phyloP scores from a whole-genome alignment of 2,888 invertebrate species.

The Rhagonycha lutea region DNA sequence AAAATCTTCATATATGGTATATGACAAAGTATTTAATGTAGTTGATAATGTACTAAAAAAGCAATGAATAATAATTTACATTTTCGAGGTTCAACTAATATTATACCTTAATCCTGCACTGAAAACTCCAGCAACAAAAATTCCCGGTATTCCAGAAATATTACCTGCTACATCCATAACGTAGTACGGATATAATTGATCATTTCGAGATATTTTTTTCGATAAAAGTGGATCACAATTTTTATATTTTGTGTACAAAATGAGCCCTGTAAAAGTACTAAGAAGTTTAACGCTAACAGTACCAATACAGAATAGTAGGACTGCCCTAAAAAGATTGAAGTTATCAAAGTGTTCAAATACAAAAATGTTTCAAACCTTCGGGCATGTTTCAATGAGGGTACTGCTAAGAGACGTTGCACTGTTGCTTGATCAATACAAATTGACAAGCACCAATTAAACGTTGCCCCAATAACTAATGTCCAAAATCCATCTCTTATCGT shows the following conservation, averaged over 20 bases:
- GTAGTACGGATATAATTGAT: conserved; percentile 68
- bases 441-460: conserved; percentile 61
- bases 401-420: conserved; percentile 66
- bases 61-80: neutral
- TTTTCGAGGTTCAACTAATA: conserved; percentile 11
- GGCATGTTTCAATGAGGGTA: conserved; percentile 61
- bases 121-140: conserved; percentile 76
- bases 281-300: conserved; percentile 62
- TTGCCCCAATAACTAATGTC: conserved; percentile 62
- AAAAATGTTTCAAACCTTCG: conserved; percentile 50
- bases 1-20: conserved; percentile 69
- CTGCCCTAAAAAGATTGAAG: conserved; percentile 13
- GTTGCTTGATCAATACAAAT: conserved; percentile 61
- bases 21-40: conserved; percentile 65
- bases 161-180: conserved; percentile 69
- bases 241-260: conserved; percentile 66
- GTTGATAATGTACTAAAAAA: conserved; percentile 65
- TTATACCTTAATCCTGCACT: conserved; percentile 74
- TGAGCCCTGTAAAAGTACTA: conserved; percentile 63
- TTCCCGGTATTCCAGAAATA: conserved; percentile 74
- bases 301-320: conserved; percentile 48
- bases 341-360: neutral
- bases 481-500: conserved; percentile 66
- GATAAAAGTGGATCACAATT: conserved; percentile 68
- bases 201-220: conserved; percentile 60